These are phyloP conservation scores for Lutjanus argentimaculatus DNA, from an alignment of 2,797 vertebrate species.

Conservation along the genomic window DNA sequence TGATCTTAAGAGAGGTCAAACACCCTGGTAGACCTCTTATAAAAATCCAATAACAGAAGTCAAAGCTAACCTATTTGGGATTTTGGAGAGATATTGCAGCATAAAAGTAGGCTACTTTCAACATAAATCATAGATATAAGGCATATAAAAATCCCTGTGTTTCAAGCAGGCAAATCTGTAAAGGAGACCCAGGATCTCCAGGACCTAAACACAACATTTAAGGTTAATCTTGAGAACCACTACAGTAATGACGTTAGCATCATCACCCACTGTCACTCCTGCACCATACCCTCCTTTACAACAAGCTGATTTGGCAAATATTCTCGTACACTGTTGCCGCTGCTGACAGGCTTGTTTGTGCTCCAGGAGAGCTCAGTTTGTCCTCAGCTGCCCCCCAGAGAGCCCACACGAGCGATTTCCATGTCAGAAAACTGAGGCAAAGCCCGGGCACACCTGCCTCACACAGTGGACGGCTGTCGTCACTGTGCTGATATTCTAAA, in stretches of 20 bases:
- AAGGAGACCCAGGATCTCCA: background rate
- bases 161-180: background rate
- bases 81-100: no score
- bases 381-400: slow-evolving; percentile 39
- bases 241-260: background rate
- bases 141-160: no score
- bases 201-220: background rate
- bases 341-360: slow-evolving; percentile 34
- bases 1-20: no score
- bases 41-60: no score
- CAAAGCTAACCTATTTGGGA: no score
- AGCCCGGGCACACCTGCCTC: slow-evolving; percentile 50
- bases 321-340: background rate
- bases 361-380: slow-evolving; percentile 29
- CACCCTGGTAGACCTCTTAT: no score
- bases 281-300: slow-evolving; percentile 15
- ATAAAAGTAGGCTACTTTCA: no score
- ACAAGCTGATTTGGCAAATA: slow-evolving; percentile 47
- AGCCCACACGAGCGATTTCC: slow-evolving; percentile 28
- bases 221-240: background rate
- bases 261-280: background rate
- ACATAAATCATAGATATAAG: no score
- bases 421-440: slow-evolving; percentile 32
- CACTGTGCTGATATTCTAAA: slow-evolving; percentile 30
- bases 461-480: slow-evolving; percentile 6